Conservation (phyloP, 2,888 invertebrate species). For the Mantis religiosa region DNA sequence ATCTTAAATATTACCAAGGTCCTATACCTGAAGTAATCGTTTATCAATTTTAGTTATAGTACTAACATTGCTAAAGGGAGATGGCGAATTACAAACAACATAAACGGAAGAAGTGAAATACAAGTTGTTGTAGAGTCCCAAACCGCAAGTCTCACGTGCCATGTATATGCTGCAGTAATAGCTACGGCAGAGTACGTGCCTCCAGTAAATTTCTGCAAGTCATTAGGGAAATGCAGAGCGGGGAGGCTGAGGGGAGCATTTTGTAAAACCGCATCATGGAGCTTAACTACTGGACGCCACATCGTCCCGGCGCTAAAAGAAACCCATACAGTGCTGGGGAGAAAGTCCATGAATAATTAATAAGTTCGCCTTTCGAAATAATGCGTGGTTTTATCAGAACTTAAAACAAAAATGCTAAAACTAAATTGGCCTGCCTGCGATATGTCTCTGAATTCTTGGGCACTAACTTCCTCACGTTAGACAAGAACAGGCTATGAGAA, state of each 20-base stretch:
- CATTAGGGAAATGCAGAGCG: not conserved
- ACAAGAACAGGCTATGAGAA: no score
- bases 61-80: not conserved
- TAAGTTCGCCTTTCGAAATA: no score
- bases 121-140: not conserved
- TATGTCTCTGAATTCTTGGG: no score
- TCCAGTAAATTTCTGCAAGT: not conserved
- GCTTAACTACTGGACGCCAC: not conserved
- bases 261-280: not conserved
- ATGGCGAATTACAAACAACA: not conserved
- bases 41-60: not conserved
- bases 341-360: no score
- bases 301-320: not conserved
- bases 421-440: no score
- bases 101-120: not conserved
- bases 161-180: not conserved
- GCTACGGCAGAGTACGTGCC: not conserved
- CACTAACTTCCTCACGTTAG: no score
- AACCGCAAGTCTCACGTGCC: not conserved
- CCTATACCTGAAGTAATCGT: not conserved
- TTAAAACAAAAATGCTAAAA: no score
- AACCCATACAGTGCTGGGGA: not conserved
- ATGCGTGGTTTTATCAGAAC: no score
- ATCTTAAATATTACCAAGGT: not conserved
- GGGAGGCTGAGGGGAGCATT: not conserved